Percentiles rank a stretch among this genome's conserved stretches.
Evolutionary conservation across 2,113 vertebrate species (phyloP).

Genomic region (Pavo muticus): DNA sequence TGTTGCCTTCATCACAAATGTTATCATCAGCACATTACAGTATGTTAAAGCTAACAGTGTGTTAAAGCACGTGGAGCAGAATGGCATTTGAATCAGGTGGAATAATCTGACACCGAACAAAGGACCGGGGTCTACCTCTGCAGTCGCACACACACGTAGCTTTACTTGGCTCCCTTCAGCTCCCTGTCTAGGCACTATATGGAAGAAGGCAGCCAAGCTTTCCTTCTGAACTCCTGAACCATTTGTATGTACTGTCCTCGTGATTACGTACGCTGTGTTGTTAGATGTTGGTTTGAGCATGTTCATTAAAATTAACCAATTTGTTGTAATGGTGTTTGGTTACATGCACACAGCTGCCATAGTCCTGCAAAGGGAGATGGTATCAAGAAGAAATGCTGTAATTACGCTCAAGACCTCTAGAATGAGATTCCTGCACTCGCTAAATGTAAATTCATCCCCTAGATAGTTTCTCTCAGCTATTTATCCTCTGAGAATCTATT

Average conservation of each 20-base stretch:
- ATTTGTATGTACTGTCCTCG: background rate
- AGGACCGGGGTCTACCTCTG: background rate
- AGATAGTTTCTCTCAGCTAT: slow-evolving; percentile 23
- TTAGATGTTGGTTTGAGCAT: background rate
- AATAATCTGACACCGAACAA: background rate
- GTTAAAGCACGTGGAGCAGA: background rate
- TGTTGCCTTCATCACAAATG: slow-evolving; percentile 10
- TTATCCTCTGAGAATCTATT: slow-evolving; percentile 43
- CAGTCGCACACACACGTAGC: background rate
- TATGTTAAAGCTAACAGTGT: background rate
- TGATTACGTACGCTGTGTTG: background rate
- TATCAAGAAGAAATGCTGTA: background rate
- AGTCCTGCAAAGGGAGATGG: background rate
- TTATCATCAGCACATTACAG: background rate
- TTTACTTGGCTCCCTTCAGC: background rate
- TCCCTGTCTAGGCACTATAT: background rate
- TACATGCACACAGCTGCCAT: slow-evolving; percentile 19
- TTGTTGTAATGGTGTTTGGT: slow-evolving; percentile 51
- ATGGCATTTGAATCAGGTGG: slow-evolving; percentile 6
- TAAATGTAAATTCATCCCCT: slow-evolving; percentile 23
- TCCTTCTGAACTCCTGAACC: background rate
- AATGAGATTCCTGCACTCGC: background rate
- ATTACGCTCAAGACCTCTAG: slow-evolving; percentile 3
- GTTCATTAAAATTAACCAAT: slow-evolving; percentile 48
- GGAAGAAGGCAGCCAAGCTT: background rate